These are phyloP conservation scores for Yoshiicerus persimilis DNA, from an alignment of 1,140 invertebrate species.

Conservation along the genomic window DNA sequence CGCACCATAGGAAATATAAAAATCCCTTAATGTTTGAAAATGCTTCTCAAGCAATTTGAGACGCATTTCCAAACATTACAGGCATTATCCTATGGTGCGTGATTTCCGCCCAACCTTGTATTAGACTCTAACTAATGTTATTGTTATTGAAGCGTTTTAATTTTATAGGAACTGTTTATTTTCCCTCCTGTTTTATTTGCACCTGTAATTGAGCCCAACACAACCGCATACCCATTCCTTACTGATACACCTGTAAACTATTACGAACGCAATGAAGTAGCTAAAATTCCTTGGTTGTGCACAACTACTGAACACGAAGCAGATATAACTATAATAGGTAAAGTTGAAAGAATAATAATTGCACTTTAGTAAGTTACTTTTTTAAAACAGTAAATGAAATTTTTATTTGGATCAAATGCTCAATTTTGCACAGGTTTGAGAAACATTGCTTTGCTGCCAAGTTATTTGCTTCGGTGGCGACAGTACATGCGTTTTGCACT, in stretches of 20 bases:
- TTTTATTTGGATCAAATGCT: not conserved
- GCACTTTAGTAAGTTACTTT: too few relatives aligned
- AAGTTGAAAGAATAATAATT: not conserved
- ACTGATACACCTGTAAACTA: not conserved
- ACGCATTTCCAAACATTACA: too few relatives aligned
- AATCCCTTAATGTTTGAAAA: too few relatives aligned
- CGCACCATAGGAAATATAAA: too few relatives aligned
- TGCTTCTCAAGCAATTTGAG: too few relatives aligned
- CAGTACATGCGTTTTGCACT: not conserved
- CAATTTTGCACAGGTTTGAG: not conserved
- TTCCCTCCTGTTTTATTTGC: not conserved
- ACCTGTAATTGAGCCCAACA: not conserved
- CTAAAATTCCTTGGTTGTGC: constrained; percentile 3
- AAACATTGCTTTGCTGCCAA: not conserved
- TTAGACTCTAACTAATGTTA: not conserved
- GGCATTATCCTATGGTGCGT: too few relatives aligned
- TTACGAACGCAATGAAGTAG: not conserved
- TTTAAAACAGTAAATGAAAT: not conserved
- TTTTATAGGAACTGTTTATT: not conserved
- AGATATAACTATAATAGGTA: not conserved
- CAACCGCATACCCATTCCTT: not conserved
- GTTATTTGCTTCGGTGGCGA: not conserved
- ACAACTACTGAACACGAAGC: not conserved
- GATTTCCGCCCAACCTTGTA: not conserved
- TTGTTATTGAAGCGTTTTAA: too few relatives aligned